phyloP scores from a whole-genome alignment of 1,140 invertebrate genomes.

The Danaus plexippus region DNA sequence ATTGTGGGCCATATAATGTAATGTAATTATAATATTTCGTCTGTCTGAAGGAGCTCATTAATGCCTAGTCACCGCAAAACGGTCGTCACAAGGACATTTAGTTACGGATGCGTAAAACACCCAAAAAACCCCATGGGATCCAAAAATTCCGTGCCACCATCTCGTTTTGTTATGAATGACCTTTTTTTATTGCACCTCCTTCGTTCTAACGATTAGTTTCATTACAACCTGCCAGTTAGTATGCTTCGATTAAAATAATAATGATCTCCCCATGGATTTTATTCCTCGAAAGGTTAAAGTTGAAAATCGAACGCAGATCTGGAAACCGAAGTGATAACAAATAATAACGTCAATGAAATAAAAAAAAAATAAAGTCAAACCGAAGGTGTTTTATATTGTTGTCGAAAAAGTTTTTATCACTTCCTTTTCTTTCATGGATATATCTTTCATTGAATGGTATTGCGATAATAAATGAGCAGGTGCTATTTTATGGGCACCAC shows the following conservation, averaged over 20 bases:
- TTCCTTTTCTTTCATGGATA: constrained; percentile 46
- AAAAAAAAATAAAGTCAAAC: constrained; percentile 36
- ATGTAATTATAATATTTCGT: neutral
- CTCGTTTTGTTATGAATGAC: constrained; percentile 34
- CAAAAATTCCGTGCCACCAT: constrained; percentile 47
- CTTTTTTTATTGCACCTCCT: constrained; percentile 35
- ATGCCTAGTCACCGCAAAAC: constrained; percentile 34
- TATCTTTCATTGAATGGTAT: constrained; percentile 32
- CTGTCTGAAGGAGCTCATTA: constrained; percentile 20
- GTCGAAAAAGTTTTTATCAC: constrained; percentile 42
- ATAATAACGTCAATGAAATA: constrained; percentile 38
- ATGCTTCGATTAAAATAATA: constrained; percentile 20
- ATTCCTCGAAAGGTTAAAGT: constrained; percentile 29
- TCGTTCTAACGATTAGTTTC: constrained; percentile 33
- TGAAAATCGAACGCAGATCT: constrained; percentile 30
- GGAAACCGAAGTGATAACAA: constrained; percentile 19
- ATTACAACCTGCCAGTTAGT: constrained; percentile 32
- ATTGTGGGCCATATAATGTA: no score
- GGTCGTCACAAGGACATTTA: constrained; percentile 44
- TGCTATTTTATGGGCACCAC: constrained; percentile 35
- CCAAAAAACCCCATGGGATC: constrained; percentile 49
- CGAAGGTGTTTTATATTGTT: constrained; percentile 41
- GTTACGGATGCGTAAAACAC: constrained; percentile 45
- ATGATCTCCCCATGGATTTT: constrained; percentile 19
- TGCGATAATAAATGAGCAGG: constrained; percentile 54